phyloP scores from a whole-genome alignment of 2,888 invertebrate genomes.

The Junonia oenone region DNA sequence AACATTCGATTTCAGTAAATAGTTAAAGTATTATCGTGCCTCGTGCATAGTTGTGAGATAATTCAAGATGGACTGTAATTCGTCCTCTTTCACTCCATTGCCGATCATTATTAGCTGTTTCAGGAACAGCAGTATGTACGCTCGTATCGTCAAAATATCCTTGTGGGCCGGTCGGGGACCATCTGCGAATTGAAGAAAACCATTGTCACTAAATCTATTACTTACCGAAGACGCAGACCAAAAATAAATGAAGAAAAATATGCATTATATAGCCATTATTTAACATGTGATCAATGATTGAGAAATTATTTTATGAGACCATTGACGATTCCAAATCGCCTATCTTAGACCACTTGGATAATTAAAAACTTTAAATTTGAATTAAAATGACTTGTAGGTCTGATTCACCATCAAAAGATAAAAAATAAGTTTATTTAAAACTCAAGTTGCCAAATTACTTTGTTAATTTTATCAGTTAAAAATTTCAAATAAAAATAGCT shows the following conservation, averaged over 20 bases:
- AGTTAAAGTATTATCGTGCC: no score
- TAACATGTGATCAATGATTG: no score
- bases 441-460: no score
- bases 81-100: slow-evolving; percentile 98
- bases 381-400: no score
- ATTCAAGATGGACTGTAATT: slow-evolving; percentile 98
- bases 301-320: no score
- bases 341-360: no score
- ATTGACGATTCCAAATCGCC: no score
- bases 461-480: not conserved
- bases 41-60: slow-evolving; percentile 98
- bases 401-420: no score
- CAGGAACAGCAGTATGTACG: slow-evolving; percentile 95
- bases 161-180: slow-evolving; percentile 96
- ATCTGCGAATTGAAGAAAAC: slow-evolving; percentile 80
- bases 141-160: slow-evolving; percentile 95
- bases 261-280: no score
- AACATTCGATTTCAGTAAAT: no score
- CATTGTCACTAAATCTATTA: not conserved
- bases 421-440: no score
- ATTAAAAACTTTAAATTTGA: no score
- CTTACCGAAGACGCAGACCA: not conserved
- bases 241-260: not conserved
- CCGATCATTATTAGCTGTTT: slow-evolving; percentile 98
- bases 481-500: not conserved